Evolutionary conservation across 2,797 vertebrate species (phyloP), one percentile per base, ranked within the genome.

Genomic region (Fistularia commersonii): DNA sequence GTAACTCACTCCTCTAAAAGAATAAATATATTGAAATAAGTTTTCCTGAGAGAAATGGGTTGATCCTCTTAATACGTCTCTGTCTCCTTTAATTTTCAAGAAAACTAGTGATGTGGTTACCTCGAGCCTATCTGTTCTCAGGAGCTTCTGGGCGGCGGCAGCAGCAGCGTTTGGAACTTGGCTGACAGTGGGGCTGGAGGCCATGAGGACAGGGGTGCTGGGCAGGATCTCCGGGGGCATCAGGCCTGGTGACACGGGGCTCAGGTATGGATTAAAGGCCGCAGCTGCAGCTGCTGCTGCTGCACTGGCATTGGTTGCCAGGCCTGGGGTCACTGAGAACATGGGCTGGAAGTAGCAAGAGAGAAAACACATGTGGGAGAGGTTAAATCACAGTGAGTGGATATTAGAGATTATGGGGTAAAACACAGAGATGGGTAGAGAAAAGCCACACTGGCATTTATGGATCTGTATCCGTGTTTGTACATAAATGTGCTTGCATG

Each of bases 41-140:
- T 23, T 23, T 23, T 23, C 23, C 23, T 23, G n/a, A 46, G 37
- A 42, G 14, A 66, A 36, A 37, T 36, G 32, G 43, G 34, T 35
- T 33, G 40, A 48, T 12, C 32, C 43, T 37, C 5, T 52, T 32
- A 45, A n/a, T 5, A 3, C 57, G 11, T 50, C 67, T 38, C 54
- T 48, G 38, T 39, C 52, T 50, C 37, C 14, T 32, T 53, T 36
- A 8, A 10, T 8, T 8, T 8, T 8, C 34, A 36, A 36, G 6
- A 36, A 36, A 36, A 36, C 35, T 8, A 8, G 7, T 36, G 35
- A 36, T 5, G 13, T 42, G 0, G 35, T 86, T 96, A 99, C 97
- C 96, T 99, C 97, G 66, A 99, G 91, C 85, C 94, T 93, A 83
- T 99, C 97, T 14, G 95, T 95, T 88, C 97, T 93, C 88, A 97